Conservation (phyloP, 2,797 vertebrate species). For the Syngnathus acus region DNA sequence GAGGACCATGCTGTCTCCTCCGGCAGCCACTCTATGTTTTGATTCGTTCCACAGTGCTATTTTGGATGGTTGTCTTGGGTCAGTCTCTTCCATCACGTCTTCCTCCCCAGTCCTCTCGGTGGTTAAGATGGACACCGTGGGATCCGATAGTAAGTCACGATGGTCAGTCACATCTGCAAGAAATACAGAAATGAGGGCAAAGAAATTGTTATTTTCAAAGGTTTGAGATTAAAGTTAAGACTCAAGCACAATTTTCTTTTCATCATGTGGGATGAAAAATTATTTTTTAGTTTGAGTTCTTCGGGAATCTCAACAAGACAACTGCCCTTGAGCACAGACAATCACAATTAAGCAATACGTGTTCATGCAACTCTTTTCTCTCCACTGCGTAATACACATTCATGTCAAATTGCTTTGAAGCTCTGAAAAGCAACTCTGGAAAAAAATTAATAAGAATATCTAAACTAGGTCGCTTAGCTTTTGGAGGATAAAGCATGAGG, state of each 20-base stretch:
- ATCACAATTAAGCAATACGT: constrained; percentile 15
- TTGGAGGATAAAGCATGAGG: constrained; percentile 54
- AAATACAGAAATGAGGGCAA: constrained; percentile 15
- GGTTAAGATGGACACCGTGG: constrained; percentile 62
- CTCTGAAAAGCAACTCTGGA: constrained; percentile 34
- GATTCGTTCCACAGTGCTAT: constrained; percentile 44
- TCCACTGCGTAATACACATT: background rate
- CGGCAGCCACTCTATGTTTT: constrained; percentile 18
- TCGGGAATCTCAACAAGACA: background rate
- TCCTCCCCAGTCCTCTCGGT: constrained; percentile 36
- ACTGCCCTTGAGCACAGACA: constrained; percentile 20
- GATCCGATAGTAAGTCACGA: constrained; percentile 49
- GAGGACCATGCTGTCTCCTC: constrained; percentile 26
- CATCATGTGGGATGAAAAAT: constrained; percentile 22
- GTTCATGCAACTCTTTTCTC: constrained; percentile 7
- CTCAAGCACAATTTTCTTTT: constrained; percentile 18
- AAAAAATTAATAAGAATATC: constrained; percentile 37
- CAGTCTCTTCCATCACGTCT: constrained; percentile 18
- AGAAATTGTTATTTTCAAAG: too few species aligned
- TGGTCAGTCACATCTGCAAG: constrained; percentile 41
- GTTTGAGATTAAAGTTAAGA: constrained; percentile 25
- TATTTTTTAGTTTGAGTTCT: constrained; percentile 11
- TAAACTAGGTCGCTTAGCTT: constrained; percentile 63
- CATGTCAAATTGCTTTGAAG: constrained; percentile 7
- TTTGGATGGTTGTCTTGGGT: constrained; percentile 21